Percentiles rank a stretch among this genome's conserved stretches.
phyloP scores from a whole-genome alignment of 2,888 invertebrate species.

The Scaptomyza flava region DNA sequence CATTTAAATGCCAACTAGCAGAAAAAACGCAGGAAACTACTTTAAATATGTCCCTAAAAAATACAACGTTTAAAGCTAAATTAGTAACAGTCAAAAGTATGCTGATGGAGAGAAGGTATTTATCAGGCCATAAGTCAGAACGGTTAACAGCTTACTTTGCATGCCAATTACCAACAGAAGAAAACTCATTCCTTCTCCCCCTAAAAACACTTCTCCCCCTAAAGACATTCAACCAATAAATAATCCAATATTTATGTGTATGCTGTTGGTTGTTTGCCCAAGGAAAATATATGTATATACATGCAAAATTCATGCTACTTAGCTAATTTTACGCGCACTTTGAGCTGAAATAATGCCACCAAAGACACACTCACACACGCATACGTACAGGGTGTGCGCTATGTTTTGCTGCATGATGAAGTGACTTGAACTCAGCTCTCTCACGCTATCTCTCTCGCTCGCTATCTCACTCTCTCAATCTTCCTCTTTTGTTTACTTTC shows the following conservation, averaged over 20 bases:
- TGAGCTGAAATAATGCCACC: slow-evolving; percentile 70
- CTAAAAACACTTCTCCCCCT: not conserved
- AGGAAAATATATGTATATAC: slow-evolving; percentile 33
- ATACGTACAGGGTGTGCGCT: slow-evolving; percentile 5
- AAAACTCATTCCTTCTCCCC: not conserved
- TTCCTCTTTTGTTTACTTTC: not conserved
- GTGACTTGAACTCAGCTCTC: slow-evolving; percentile 51
- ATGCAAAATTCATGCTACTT: slow-evolving; percentile 68
- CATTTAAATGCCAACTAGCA: not conserved
- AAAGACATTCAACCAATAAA: slow-evolving; percentile 54
- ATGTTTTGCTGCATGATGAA: slow-evolving; percentile 44
- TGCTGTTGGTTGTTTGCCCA: slow-evolving; percentile 18
- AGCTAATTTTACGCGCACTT: slow-evolving; percentile 75
- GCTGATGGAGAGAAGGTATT: slow-evolving; percentile 44
- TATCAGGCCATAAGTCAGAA: slow-evolving; percentile 55
- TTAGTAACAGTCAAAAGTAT: slow-evolving; percentile 30
- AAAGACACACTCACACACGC: slow-evolving; percentile 27
- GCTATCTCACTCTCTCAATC: not conserved
- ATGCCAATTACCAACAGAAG: slow-evolving; percentile 53
- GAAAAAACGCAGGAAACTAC: not conserved
- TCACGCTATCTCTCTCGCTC: not conserved
- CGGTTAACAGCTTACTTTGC: slow-evolving; percentile 55
- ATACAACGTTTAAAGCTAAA: slow-evolving; percentile 22
- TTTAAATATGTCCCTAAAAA: slow-evolving; percentile 21
- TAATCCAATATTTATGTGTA: slow-evolving; percentile 70